These are phyloP conservation scores for Plecotus auritus DNA, from an alignment of 2,113 vertebrate species.

Conservation along the genomic window DNA sequence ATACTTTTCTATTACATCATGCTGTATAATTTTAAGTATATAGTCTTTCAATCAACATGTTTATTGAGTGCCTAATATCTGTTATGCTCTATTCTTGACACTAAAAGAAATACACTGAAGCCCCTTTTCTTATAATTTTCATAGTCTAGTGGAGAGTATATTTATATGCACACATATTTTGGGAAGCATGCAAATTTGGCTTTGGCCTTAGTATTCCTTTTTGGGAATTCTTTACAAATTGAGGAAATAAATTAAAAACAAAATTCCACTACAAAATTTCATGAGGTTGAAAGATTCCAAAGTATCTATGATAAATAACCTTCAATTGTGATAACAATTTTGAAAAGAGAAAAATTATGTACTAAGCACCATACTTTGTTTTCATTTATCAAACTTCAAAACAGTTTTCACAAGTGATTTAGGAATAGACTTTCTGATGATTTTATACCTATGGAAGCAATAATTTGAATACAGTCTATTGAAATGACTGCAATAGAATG, in stretches of 20 bases:
- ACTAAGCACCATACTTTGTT: background rate
- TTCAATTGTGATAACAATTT: background rate
- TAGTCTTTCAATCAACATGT: background rate
- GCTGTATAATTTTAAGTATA: background rate
- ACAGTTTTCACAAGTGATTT: background rate
- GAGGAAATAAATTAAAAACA: background rate
- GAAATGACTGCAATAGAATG: background rate
- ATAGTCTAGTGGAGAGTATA: background rate
- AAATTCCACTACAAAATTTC: background rate
- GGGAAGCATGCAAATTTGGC: background rate
- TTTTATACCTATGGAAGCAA: background rate
- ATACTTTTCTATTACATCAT: background rate
- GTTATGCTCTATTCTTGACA: background rate
- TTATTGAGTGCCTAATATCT: background rate
- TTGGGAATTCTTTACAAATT: background rate
- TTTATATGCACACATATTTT: background rate
- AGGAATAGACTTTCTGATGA: background rate
- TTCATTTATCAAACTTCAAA: background rate
- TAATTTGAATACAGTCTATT: background rate
- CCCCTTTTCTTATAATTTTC: background rate
- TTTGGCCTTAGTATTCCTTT: background rate
- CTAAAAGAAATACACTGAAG: background rate
- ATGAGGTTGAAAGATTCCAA: background rate
- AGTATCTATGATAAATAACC: background rate
- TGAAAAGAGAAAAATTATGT: background rate